Percentiles rank a stretch among this genome's conserved stretches.
phyloP scores from a whole-genome alignment of 2,113 vertebrate species.

The Agelaius tricolor region DNA sequence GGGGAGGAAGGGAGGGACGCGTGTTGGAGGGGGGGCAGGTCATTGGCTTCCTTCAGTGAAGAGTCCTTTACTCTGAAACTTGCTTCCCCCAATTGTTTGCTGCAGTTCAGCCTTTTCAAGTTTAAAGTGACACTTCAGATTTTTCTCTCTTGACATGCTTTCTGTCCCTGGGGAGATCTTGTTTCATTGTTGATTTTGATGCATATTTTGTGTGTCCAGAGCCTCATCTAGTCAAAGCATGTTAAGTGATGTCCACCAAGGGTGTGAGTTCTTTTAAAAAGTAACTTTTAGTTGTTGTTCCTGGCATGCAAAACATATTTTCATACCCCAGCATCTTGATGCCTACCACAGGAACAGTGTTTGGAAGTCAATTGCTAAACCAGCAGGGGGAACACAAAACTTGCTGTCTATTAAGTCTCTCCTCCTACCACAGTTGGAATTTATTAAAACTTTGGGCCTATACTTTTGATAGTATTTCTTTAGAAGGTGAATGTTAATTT shows the following conservation, averaged over 20 bases:
- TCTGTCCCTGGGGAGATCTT: not conserved
- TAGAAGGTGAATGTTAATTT: not conserved
- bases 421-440: not conserved
- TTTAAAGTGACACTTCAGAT: conserved; percentile 48
- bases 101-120: not conserved
- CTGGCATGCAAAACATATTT: not conserved
- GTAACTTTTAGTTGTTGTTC: not conserved
- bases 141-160: conserved; percentile 7
- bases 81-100: conserved; percentile 61
- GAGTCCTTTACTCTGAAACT: conserved; percentile 38
- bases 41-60: conserved; percentile 48
- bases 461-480: not conserved
- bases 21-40: not conserved
- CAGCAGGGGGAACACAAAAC: conserved; percentile 73
- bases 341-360: not conserved
- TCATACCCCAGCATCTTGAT: not conserved
- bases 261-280: not conserved
- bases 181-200: not conserved
- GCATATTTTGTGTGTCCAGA: not conserved
- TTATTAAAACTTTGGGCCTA: not conserved
- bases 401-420: not conserved
- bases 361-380: conserved; percentile 59
- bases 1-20: conserved; percentile 41
- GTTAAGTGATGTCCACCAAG: not conserved
- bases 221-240: not conserved